Evolutionary conservation across 2,113 vertebrate genomes (phyloP), one percentile per base, ranked within the genome.

Genomic region (Hipposideros armiger): DNA sequence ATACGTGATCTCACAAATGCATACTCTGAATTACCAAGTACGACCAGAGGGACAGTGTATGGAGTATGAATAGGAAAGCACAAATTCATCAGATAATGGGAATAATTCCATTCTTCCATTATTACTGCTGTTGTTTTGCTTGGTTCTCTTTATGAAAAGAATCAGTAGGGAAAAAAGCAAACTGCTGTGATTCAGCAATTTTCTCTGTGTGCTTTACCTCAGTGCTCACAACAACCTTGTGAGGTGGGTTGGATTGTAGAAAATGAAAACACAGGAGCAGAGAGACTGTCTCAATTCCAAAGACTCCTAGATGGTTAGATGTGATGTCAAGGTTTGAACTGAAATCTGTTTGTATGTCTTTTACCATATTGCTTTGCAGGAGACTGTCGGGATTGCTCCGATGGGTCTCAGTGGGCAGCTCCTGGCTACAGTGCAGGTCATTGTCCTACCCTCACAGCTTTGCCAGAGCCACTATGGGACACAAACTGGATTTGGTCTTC

Each of bases 71-170:
- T 50, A 60, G 50, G 80, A 95, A 87, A 87, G 30, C 72, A 84
- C 24, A 87, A 16, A 50, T 88, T 76, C n/a, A 17, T 84, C 16
- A 92, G 82, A 13, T 69, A 28, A 50, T 36, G 36, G 13, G 40
- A 83, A 62, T 30, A 81, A 20, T 81, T 54, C 26, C 19, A 45
- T 56, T 74, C 60, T 64, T 73, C 14, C 4, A 2, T 32, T 74
- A 45, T 87, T 83, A 20, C 40, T 91, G 10, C 30, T 80, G 58
- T 30, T 60, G 1, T 78, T 80, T 74, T 78, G 56, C 56, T 83
- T 45, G 91, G 10, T 70, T 96, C 32, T 89, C 30, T 89, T 89
- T 58, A 19, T 64, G 24, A 92, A 84, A 82, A 83, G 19, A 8
- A 86, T 76, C 30, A 22, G 4, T 4, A 74, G 42, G 42, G 52